These are phyloP conservation scores for Terrapene triunguis DNA, from an alignment of 2,113 vertebrate species.

Conservation along the genomic window DNA sequence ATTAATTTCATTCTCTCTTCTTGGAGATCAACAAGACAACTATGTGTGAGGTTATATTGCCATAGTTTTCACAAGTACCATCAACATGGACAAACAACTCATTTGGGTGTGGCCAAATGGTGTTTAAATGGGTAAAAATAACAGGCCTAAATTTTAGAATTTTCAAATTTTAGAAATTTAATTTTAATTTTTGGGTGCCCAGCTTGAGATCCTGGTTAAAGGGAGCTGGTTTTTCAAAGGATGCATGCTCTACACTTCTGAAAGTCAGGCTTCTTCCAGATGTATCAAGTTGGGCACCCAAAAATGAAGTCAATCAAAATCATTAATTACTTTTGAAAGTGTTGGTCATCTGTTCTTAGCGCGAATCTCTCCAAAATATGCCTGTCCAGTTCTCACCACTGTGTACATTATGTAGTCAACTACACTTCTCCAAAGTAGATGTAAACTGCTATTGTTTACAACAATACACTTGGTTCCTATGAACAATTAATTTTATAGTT, in stretches of 20 bases:
- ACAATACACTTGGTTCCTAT: neutral
- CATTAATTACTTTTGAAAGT: neutral
- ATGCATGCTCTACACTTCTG: neutral
- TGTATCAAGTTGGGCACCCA: neutral
- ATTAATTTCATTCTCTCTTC: neutral
- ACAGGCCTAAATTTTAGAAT: too few species aligned
- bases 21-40: neutral
- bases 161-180: too few species aligned
- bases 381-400: too few species aligned
- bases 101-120: too few species aligned
- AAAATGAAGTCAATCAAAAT: neutral
- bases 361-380: neutral
- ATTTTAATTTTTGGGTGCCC: too few species aligned
- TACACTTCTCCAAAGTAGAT: neutral
- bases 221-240: neutral
- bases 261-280: neutral
- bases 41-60: neutral
- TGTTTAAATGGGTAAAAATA: too few species aligned
- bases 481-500: neutral
- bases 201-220: too few species aligned
- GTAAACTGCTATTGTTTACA: neutral
- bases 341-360: neutral
- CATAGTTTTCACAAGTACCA: too few species aligned
- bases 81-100: too few species aligned
- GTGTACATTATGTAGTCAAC: neutral